A percentile compares a stretch with the other conserved stretches of the same genome.
Conservation (phyloP, 2,888 invertebrate species). For the Spilarctia lutea region DNA sequence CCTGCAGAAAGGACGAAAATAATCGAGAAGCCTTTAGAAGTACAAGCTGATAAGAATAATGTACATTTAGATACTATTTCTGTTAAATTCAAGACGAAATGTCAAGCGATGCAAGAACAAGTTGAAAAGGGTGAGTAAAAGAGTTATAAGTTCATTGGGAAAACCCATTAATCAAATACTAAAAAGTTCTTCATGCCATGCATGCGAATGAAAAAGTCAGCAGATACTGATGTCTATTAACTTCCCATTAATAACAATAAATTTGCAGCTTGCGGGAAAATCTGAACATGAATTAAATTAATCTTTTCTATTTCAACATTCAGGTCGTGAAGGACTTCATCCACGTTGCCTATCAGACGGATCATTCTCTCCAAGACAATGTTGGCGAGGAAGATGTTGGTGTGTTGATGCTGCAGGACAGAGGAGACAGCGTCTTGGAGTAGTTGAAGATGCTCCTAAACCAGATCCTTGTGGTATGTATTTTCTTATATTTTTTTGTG, state of each 20-base stretch:
- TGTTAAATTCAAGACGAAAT: conserved; percentile 81
- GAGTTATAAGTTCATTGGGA: neutral
- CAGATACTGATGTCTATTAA: too few species aligned
- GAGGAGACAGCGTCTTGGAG: conserved; percentile 56
- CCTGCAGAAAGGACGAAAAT: conserved; percentile 69
- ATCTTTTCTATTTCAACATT: neutral
- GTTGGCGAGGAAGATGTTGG: conserved; percentile 91
- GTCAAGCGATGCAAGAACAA: conserved; percentile 84
- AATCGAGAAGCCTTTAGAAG: conserved; percentile 62
- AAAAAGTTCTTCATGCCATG: too few species aligned
- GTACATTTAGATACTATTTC: conserved; percentile 17
- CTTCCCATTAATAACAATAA: too few species aligned
- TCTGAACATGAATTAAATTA: neutral
- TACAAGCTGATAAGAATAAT: conserved; percentile 59
- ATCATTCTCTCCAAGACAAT: conserved; percentile 91
- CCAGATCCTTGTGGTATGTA: conserved; percentile 71
- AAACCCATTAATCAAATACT: neutral
- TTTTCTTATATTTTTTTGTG: neutral
- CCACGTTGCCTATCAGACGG: conserved; percentile 90
- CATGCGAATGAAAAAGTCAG: too few species aligned
- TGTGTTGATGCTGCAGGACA: conserved; percentile 93
- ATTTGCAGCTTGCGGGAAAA: too few species aligned
- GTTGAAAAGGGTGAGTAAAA: conserved; percentile 72
- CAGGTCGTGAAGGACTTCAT: conserved; percentile 79
- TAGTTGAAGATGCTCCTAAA: conserved; percentile 57